Evolutionary conservation across 2,888 invertebrate species (phyloP).

Genomic region (Melinaea menophilus): DNA sequence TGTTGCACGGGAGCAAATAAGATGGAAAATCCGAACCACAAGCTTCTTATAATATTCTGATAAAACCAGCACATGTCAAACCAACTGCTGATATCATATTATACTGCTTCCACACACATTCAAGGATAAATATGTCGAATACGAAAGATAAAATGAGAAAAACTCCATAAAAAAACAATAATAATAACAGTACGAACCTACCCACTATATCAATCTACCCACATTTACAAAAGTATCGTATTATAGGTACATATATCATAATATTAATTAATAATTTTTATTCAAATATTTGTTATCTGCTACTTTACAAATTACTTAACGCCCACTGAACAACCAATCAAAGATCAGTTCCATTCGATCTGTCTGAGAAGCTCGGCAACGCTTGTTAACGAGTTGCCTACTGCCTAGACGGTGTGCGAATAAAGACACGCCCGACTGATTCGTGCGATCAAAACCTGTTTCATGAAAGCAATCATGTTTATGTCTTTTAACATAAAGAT

Average conservation of each 20-base stretch:
- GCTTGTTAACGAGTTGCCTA: constrained; percentile 32
- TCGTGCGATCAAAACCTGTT: constrained; percentile 53
- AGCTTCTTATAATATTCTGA: constrained; percentile 40
- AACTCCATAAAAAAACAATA: no score
- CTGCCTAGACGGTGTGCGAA: constrained; percentile 29
- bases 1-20: constrained; percentile 51
- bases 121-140: not conserved
- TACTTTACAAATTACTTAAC: constrained; percentile 30
- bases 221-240: not conserved
- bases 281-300: constrained; percentile 23
- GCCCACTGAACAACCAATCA: constrained; percentile 32
- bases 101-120: constrained; percentile 6
- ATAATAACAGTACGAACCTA: no score
- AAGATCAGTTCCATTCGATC: constrained; percentile 34
- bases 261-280: constrained; percentile 12
- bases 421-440: constrained; percentile 33
- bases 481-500: constrained; percentile 36
- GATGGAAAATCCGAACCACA: constrained; percentile 50
- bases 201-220: constrained; percentile 7
- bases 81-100: constrained; percentile 38
- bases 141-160: not conserved
- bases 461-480: constrained; percentile 59
- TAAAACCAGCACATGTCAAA: constrained; percentile 57
- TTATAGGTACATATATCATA: no score
- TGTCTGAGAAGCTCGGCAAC: constrained; percentile 27